These are phyloP conservation scores for Pedionomus torquatus DNA, from an alignment of 2,113 vertebrate species.

Conservation along the genomic window DNA sequence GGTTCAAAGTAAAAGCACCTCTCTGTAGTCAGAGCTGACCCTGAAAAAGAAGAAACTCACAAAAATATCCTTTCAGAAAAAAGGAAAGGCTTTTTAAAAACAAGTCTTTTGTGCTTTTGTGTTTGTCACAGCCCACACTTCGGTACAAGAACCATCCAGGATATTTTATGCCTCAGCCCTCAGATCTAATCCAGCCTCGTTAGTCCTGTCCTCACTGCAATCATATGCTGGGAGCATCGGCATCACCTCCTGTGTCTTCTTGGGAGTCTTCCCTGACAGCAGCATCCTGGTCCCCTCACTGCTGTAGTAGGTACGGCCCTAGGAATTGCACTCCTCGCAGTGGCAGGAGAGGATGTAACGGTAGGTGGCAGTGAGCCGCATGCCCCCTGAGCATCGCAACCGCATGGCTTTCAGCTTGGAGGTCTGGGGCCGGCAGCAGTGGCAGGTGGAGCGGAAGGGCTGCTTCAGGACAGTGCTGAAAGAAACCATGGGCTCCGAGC, in stretches of 20 bases:
- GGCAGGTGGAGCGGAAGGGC: constrained; percentile 93
- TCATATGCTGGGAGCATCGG: neutral
- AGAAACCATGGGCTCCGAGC: constrained; percentile 93
- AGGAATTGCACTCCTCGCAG: constrained; percentile 94
- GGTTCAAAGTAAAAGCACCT: neutral
- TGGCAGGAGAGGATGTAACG: constrained; percentile 97
- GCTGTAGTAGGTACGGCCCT: neutral
- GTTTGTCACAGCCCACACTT: neutral
- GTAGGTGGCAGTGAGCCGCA: constrained; percentile 93
- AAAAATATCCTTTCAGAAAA: constrained; percentile 62
- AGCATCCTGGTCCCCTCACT: neutral
- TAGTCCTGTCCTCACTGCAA: neutral
- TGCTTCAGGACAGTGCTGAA: constrained; percentile 96
- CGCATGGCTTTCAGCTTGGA: constrained; percentile 96
- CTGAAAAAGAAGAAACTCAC: constrained; percentile 53
- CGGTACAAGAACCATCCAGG: neutral
- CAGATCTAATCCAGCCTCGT: neutral
- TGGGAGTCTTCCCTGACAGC: neutral
- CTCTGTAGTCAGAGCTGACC: constrained; percentile 24
- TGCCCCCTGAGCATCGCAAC: constrained; percentile 89
- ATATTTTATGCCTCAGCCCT: neutral
- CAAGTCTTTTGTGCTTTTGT: neutral
- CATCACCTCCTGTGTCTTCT: neutral
- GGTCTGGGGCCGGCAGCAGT: constrained; percentile 94
- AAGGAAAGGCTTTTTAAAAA: constrained; percentile 54